Conservation (phyloP, 92 coral and sea anemone species). For the Parazoanthus atlanticus region DNA sequence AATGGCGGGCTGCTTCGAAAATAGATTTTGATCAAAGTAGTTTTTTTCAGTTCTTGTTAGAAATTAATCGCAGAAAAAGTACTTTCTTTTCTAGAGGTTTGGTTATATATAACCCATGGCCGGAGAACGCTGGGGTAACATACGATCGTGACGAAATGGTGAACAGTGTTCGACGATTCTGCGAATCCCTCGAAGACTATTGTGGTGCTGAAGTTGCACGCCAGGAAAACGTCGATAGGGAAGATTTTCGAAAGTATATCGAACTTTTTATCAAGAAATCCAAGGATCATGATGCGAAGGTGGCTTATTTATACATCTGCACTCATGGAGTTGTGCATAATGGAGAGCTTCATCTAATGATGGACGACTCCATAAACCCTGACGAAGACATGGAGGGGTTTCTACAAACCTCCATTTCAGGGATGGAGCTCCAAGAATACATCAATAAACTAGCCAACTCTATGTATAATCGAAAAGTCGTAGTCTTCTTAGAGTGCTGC, state of each 20-base stretch:
- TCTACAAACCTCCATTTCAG: background rate
- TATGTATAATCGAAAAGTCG: background rate
- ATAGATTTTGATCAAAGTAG: background rate
- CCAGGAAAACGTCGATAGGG: background rate
- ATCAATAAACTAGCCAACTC: background rate
- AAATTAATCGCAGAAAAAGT: background rate
- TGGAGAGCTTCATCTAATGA: constrained; percentile 6
- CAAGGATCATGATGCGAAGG: background rate
- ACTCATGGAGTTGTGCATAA: background rate
- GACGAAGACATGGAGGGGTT: background rate
- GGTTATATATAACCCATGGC: constrained; percentile 1
- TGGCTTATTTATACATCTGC: constrained; percentile 4
- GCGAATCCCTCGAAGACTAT: background rate
- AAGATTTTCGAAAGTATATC: background rate
- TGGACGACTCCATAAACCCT: constrained; percentile 18
- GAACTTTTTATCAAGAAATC: background rate
- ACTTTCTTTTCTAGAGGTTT: background rate
- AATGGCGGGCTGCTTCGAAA: background rate
- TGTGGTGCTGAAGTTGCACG: background rate
- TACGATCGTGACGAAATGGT: constrained; percentile 17
- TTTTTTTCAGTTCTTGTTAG: background rate
- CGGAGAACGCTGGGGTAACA: constrained; percentile 4
- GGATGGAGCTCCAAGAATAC: background rate
- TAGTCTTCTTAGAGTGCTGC: constrained; percentile 11
- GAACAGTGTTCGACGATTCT: background rate